These are phyloP conservation scores for Drosophila oshimai DNA, from an alignment of 1,140 invertebrate genomes.

Conservation along the genomic window DNA sequence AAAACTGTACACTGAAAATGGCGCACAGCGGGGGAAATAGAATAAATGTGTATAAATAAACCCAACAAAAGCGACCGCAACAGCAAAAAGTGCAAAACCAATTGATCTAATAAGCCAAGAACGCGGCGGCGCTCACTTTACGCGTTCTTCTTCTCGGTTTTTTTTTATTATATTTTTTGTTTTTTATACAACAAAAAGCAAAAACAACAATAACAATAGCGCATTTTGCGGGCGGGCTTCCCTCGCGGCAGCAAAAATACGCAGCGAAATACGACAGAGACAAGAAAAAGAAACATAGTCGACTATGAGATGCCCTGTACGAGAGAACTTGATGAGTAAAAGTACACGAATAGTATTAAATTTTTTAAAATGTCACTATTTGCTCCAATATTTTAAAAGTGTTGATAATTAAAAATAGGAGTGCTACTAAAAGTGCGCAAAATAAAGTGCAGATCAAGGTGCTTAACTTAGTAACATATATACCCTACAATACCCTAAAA, in stretches of 20 bases:
- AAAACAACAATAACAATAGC: slow-evolving; percentile 43
- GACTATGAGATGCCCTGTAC: background rate
- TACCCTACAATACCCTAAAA: no score
- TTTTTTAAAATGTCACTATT: no score
- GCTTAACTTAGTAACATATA: no score
- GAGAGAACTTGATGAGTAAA: background rate
- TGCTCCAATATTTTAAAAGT: no score
- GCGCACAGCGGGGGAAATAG: slow-evolving; percentile 25
- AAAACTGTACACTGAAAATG: slow-evolving; percentile 53
- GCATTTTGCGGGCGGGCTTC: slow-evolving; percentile 64
- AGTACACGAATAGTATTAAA: no score
- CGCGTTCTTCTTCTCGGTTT: slow-evolving; percentile 43
- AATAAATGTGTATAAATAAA: slow-evolving; percentile 47
- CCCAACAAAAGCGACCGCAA: slow-evolving; percentile 10
- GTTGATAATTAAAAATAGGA: no score
- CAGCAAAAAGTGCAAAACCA: slow-evolving; percentile 62
- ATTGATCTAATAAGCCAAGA: slow-evolving; percentile 76
- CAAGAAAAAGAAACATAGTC: background rate
- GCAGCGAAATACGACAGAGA: slow-evolving; percentile 26
- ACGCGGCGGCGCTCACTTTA: slow-evolving; percentile 55
- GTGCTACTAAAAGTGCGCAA: no score
- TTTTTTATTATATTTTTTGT: slow-evolving; percentile 37
- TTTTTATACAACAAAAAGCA: slow-evolving; percentile 40
- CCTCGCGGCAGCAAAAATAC: slow-evolving; percentile 41
- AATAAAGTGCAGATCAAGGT: no score